phyloP scores from a whole-genome alignment of 2,888 invertebrate genomes.

The Apodemia zela region DNA sequence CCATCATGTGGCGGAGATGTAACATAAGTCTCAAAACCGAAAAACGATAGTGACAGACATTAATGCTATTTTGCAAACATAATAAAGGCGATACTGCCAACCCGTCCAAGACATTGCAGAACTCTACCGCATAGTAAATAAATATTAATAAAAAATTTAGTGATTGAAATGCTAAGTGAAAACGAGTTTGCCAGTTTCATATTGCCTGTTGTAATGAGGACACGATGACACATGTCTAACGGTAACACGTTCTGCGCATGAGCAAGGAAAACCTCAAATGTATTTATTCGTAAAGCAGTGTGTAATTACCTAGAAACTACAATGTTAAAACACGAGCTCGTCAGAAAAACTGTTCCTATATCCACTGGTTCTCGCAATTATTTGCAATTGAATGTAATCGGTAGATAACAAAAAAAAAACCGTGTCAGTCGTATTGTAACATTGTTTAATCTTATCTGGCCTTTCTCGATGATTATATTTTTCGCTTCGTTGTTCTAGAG shows the following conservation, averaged over 20 bases:
- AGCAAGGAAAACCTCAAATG: constrained; percentile 37
- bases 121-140: constrained; percentile 8
- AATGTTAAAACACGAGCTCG: background rate
- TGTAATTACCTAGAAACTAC: background rate
- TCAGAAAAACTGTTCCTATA: constrained; percentile 11
- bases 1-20: no score
- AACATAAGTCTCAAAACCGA: no score
- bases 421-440: background rate
- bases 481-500: background rate
- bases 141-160: constrained; percentile 21
- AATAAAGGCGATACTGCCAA: no score
- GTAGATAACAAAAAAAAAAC: constrained; percentile 6
- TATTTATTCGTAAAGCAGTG: constrained; percentile 1
- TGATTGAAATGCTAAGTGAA: constrained; percentile 38
- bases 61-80: no score
- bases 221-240: constrained; percentile 77
- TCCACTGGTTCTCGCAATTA: constrained; percentile 16
- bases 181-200: constrained; percentile 61
- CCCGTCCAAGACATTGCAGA: no score
- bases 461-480: constrained; percentile 1
- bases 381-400: constrained; percentile 18
- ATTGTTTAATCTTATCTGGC: background rate
- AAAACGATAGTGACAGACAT: no score
- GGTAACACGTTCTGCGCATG: constrained; percentile 54
- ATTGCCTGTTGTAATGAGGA: constrained; percentile 57